Evolutionary conservation across 2,797 vertebrate genomes (phyloP).

Genomic region (Cyclopterus lumpus): DNA sequence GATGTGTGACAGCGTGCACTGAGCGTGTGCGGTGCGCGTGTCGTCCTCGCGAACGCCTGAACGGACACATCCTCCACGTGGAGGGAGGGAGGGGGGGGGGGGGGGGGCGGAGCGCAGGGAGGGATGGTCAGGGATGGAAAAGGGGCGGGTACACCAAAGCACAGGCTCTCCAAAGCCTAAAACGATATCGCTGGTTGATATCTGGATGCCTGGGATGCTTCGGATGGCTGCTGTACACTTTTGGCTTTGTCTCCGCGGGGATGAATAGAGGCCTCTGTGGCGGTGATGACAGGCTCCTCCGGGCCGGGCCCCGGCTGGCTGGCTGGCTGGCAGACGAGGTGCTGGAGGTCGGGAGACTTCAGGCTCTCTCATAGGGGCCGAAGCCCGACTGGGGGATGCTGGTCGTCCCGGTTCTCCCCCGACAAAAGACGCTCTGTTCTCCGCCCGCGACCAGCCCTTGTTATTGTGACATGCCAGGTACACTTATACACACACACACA

Average conservation of each 20-base stretch:
- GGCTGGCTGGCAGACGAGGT: constrained; percentile 70
- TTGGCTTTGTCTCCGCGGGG: constrained; percentile 81
- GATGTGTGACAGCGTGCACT: too few species aligned
- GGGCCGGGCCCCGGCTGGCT: constrained; percentile 63
- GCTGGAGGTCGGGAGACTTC: constrained; percentile 66
- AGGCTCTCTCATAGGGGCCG: constrained; percentile 59
- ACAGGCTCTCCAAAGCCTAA: constrained; percentile 74
- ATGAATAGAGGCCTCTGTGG: constrained; percentile 86
- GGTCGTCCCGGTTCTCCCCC: constrained; percentile 54
- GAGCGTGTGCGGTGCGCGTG: background rate
- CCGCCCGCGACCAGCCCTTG: constrained; percentile 36
- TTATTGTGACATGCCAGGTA: constrained; percentile 69
- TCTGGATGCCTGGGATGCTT: constrained; percentile 85
- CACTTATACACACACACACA: constrained; percentile 30
- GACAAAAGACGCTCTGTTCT: constrained; percentile 81
- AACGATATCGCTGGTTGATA: constrained; percentile 82
- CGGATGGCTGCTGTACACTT: constrained; percentile 81
- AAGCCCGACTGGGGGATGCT: constrained; percentile 67
- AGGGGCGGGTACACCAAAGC: constrained; percentile 55
- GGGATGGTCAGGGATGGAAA: constrained; percentile 1
- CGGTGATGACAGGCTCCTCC: constrained; percentile 80
- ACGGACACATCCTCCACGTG: constrained; percentile 5
- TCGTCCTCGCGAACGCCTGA: constrained; percentile 11
- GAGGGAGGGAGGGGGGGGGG: background rate
- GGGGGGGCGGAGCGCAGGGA: constrained; percentile 13